Evolutionary conservation across 1,140 invertebrate genomes (phyloP), one percentile per base, ranked within the genome.

Genomic region (Drosophila insularis): DNA sequence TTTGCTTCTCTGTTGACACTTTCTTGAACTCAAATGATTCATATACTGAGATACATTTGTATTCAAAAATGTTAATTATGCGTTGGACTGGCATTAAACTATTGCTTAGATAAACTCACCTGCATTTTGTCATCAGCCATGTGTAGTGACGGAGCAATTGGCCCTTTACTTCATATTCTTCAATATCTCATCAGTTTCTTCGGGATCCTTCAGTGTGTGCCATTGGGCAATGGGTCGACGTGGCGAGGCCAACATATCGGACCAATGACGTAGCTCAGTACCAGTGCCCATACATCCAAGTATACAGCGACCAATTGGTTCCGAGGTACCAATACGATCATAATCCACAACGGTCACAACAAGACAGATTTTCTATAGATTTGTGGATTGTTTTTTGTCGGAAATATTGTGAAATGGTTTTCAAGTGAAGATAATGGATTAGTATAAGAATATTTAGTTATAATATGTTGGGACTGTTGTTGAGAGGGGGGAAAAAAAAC

Each of bases 291-390:
- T 99, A 93, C 98, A 99, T 54, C 99, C 99, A 75, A 99, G 94
- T 65, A 99, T 94, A 71, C 98, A 97, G 93, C 98, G 98, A 74
- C 99, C 99, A 92, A 99, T 99, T 17, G 99, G 98, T 93, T 99
- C 99, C 77, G 98, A 99, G 54, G 98, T 99, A 55, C 99, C 99
- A 92, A 99, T 99, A 92, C 99, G 97, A 94, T 99, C 99, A 93
- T 99, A 99, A 93, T 99, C 99, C 91, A 99, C 98, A 80, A 99
- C 99, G 59, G 99, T 99, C 81, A 99, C 97, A 91, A 98, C 95
- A 93, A 99, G 94, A 93, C 98, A 97, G 79, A 99, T 98, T 98
- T 99, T 99, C 98, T 99, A 95, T 70, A 93, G 23, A 10, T 61
- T 61, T 17, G 19, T 32, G 35, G 14, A 5, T 62, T 61, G 27